Conservation (phyloP, 2,888 invertebrate genomes). For the Papilio elwesi region DNA sequence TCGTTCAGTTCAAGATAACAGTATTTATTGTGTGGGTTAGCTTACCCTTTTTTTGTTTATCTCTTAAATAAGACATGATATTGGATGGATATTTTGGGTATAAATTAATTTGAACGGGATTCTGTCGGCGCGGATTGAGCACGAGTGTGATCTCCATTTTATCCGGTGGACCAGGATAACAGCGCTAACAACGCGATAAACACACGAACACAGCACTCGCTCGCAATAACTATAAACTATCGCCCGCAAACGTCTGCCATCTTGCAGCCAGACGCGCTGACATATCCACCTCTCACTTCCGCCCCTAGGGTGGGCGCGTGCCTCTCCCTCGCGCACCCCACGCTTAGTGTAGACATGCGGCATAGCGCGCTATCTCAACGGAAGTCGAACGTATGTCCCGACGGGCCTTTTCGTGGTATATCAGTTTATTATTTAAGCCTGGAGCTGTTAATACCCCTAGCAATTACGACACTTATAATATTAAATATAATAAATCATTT, state of each 20-base stretch:
- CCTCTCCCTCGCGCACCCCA: constrained; percentile 64
- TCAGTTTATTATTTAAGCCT: constrained; percentile 39
- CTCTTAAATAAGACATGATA: no score
- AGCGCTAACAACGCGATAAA: constrained; percentile 83
- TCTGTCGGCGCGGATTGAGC: constrained; percentile 46
- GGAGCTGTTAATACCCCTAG: constrained; percentile 2
- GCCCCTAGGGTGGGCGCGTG: constrained; percentile 51
- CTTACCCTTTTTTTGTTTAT: no score
- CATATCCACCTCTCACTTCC: constrained; percentile 75
- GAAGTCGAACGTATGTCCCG: constrained; percentile 52
- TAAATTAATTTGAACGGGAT: no score
- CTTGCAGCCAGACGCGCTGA: constrained; percentile 79
- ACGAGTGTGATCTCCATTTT: constrained; percentile 74
- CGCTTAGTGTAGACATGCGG: constrained; percentile 58
- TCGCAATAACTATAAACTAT: constrained; percentile 84
- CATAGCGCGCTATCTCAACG: constrained; percentile 51
- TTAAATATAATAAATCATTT: background rate
- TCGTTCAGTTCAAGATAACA: no score
- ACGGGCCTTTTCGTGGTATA: constrained; percentile 46
- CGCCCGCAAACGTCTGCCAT: constrained; percentile 83
- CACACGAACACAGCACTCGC: constrained; percentile 77
- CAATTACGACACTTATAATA: constrained; percentile 18
- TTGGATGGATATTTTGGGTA: no score
- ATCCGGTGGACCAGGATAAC: constrained; percentile 79
- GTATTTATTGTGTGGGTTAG: no score